Conservation (phyloP, 2,888 invertebrate species). For the Eulithis testata region DNA sequence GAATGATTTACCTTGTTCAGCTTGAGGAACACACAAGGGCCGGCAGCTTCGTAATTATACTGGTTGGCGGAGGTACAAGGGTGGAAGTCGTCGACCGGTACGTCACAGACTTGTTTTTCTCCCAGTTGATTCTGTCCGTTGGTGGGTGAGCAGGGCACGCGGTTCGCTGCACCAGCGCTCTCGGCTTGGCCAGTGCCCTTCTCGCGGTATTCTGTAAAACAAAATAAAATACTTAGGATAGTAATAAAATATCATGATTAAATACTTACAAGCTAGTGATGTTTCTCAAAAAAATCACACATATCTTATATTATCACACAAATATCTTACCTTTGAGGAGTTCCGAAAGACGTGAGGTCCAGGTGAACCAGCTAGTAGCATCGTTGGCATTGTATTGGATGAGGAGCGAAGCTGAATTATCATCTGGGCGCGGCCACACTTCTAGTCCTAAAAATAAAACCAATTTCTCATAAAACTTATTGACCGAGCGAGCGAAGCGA, state of each 20-base stretch:
- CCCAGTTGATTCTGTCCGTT: conserved; percentile 78
- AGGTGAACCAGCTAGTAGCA: background rate
- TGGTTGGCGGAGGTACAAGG: conserved; percentile 91
- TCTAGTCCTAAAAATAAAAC: conserved; percentile 12
- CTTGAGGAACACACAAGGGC: conserved; percentile 98
- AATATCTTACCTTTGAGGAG: conserved; percentile 15
- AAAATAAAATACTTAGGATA: conserved; percentile 1
- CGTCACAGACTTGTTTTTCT: conserved; percentile 92
- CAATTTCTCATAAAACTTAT: too few species aligned
- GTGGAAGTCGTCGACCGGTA: conserved; percentile 88
- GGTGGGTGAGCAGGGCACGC: conserved; percentile 87
- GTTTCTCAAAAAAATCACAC: too few species aligned
- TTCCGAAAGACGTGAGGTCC: background rate
- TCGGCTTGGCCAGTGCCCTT: conserved; percentile 76
- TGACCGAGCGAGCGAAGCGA: too few species aligned
- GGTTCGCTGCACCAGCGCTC: conserved; percentile 83
- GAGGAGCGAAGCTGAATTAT: conserved; percentile 1
- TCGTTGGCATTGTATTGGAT: conserved; percentile 3
- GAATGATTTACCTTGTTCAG: conserved; percentile 91
- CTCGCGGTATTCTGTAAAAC: conserved; percentile 73
- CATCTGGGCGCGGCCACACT: conserved; percentile 6
- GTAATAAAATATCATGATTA: too few species aligned
- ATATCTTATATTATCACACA: too few species aligned
- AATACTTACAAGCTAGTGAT: too few species aligned
- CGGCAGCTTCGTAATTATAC: conserved; percentile 94